These are phyloP conservation scores for Micromesistius poutassou DNA, from an alignment of 2,797 vertebrate species.

Conservation along the genomic window DNA sequence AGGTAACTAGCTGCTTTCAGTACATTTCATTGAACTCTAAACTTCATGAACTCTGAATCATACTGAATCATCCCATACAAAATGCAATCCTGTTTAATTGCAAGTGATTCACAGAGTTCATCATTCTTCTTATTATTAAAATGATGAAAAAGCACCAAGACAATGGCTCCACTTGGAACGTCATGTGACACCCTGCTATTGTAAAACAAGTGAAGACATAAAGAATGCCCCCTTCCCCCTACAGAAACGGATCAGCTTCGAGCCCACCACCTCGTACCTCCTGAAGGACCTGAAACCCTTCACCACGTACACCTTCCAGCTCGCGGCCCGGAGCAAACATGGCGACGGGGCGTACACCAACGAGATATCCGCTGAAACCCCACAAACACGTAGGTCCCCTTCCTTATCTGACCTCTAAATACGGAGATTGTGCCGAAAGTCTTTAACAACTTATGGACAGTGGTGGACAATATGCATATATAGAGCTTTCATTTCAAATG, in stretches of 20 bases:
- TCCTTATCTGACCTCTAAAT: conserved; percentile 26
- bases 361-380: conserved; percentile 94
- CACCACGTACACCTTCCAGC: conserved; percentile 91
- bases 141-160: background rate
- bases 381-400: conserved; percentile 98
- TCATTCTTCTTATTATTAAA: background rate
- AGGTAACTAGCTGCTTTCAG: conserved; percentile 72
- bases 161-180: background rate
- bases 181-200: background rate
- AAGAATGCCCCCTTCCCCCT: conserved; percentile 16
- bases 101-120: background rate
- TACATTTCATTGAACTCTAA: background rate
- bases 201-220: background rate
- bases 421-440: background rate
- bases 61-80: background rate
- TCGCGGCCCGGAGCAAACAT: conserved; percentile 92
- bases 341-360: conserved; percentile 94
- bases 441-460: background rate
- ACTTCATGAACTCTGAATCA: background rate
- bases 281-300: conserved; percentile 95
- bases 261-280: conserved; percentile 88
- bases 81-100: background rate
- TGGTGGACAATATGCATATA: background rate
- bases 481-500: conserved; percentile 64
- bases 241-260: conserved; percentile 90